These are phyloP conservation scores for Microvelia longipes DNA, from an alignment of 1,140 invertebrate species.

Conservation along the genomic window DNA sequence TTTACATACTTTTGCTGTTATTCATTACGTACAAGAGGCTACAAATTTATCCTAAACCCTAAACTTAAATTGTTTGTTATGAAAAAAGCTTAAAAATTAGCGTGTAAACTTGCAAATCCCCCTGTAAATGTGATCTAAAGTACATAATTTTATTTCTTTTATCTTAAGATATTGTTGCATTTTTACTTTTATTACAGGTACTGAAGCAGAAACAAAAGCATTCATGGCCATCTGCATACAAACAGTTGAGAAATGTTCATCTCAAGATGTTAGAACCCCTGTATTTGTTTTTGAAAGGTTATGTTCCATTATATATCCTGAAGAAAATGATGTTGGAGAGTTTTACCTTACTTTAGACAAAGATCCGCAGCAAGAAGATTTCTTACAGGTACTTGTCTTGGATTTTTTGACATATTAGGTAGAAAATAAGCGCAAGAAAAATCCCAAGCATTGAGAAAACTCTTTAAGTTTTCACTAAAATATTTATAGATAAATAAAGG, in stretches of 20 bases:
- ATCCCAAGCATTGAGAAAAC: too few species aligned
- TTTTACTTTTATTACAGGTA: constrained; percentile 40
- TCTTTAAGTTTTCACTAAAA: too few species aligned
- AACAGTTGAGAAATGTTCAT: constrained; percentile 82
- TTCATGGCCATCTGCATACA: constrained; percentile 96
- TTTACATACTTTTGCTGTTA: too few species aligned
- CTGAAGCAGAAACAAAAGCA: constrained; percentile 86
- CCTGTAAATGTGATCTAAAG: too few species aligned
- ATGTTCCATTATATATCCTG: constrained; percentile 93
- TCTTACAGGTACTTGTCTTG: constrained; percentile 60
- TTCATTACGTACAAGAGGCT: too few species aligned
- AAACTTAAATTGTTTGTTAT: too few species aligned
- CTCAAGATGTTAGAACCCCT: constrained; percentile 84
- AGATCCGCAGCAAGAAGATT: constrained; percentile 96
- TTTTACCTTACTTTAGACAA: constrained; percentile 94
- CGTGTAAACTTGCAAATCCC: too few species aligned
- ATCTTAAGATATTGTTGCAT: constrained; percentile 5
- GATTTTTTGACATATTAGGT: neutral
- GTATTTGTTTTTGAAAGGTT: constrained; percentile 95
- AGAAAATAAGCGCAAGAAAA: constrained; percentile 3
- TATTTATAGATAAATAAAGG: too few species aligned
- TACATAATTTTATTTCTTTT: too few species aligned
- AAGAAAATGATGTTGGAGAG: constrained; percentile 91
- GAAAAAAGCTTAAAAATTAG: too few species aligned
- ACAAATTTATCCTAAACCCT: too few species aligned